Percentiles rank a stretch among this genome's conserved stretches.
Evolutionary conservation across 1,140 invertebrate genomes (phyloP).

Genomic region (Aricia agestis): DNA sequence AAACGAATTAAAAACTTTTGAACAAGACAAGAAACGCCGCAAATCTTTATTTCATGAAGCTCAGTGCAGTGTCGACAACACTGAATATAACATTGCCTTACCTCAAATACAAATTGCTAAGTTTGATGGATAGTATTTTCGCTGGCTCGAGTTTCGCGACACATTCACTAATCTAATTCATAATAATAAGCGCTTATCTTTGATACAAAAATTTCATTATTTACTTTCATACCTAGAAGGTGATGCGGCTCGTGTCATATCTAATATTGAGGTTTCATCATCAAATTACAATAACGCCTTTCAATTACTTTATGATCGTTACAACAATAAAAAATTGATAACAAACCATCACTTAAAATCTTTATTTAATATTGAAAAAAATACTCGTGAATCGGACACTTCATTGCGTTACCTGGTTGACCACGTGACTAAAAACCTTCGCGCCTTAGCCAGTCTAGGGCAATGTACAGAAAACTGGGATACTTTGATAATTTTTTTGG

Average conservation of each 20-base stretch:
- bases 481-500: constrained; percentile 25
- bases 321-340: constrained; percentile 33
- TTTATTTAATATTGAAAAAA: constrained; percentile 30
- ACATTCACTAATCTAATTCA: no score
- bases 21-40: no score
- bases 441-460: no score
- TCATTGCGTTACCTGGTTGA: constrained; percentile 32
- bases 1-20: no score
- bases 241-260: constrained; percentile 32
- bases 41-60: no score
- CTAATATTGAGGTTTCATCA: constrained; percentile 35
- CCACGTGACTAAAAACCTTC: constrained; percentile 32
- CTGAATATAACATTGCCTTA: no score
- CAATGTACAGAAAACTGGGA: constrained; percentile 22
- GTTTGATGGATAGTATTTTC: no score
- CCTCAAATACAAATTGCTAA: no score
- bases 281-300: constrained; percentile 32
- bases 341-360: constrained; percentile 33
- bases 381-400: constrained; percentile 30
- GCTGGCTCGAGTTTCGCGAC: no score
- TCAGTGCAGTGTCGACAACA: no score
- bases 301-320: constrained; percentile 28
- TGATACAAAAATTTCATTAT: constrained; percentile 33
- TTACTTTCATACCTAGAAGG: constrained; percentile 33
- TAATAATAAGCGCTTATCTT: constrained; percentile 21